Percentiles rank a stretch among this genome's conserved stretches.
phyloP scores from a whole-genome alignment of 2,113 vertebrate genomes.

The Phyllostomus hastatus region DNA sequence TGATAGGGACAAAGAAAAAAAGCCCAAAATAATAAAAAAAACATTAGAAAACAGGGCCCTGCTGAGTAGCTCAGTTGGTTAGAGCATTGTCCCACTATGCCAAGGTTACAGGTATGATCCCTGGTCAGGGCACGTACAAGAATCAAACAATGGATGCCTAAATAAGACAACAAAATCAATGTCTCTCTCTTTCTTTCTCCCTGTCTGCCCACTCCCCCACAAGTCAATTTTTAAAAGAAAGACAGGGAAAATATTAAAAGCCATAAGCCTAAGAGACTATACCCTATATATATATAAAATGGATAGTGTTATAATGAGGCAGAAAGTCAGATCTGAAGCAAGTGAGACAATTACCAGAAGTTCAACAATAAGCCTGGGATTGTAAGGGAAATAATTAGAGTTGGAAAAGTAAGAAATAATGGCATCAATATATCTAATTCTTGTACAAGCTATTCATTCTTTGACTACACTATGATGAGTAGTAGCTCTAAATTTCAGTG shows the following conservation, averaged over 20 bases:
- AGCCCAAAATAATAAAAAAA: background rate
- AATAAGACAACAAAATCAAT: no score
- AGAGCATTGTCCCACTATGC: no score
- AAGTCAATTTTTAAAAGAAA: background rate
- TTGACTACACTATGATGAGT: background rate
- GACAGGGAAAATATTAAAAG: background rate
- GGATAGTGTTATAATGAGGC: no score
- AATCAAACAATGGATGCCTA: no score
- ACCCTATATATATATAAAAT: background rate
- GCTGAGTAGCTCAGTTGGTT: no score
- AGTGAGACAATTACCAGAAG: background rate
- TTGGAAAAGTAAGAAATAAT: background rate
- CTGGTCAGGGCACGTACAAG: no score
- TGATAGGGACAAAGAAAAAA: background rate
- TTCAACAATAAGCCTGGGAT: background rate
- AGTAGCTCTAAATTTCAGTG: background rate
- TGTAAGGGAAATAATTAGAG: background rate
- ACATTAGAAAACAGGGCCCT: background rate
- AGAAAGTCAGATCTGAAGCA: background rate
- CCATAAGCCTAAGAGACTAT: background rate
- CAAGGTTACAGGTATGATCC: no score
- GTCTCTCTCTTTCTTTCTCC: no score
- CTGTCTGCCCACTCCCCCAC: no score
- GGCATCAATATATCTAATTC: background rate
- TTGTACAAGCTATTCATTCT: background rate